phyloP scores from a whole-genome alignment of 2,888 invertebrate genomes.

The Heteromurus nitidus region DNA sequence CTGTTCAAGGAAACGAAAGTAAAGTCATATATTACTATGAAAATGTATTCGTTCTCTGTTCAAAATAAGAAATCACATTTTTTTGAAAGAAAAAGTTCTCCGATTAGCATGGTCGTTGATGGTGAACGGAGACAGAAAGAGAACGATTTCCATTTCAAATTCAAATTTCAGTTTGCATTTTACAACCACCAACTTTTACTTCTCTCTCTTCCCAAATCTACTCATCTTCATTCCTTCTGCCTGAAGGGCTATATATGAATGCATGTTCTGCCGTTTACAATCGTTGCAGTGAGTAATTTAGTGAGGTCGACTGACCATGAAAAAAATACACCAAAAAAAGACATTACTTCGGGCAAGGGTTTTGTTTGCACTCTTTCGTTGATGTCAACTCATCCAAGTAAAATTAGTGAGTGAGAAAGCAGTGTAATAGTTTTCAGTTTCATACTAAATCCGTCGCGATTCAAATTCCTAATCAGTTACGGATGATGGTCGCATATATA shows the following conservation, averaged over 20 bases:
- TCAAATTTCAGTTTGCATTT: not conserved
- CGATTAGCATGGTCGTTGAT: not conserved
- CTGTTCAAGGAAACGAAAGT: conserved; percentile 19
- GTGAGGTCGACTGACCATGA: conserved; percentile 3
- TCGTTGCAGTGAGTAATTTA: too few relatives aligned
- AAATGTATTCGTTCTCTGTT: too few relatives aligned
- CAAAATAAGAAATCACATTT: too few relatives aligned
- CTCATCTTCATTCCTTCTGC: not conserved
- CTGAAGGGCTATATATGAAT: too few relatives aligned
- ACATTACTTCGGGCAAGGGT: not conserved
- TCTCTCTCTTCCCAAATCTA: not conserved
- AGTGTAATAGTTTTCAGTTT: conserved; percentile 8
- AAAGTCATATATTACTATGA: too few relatives aligned
- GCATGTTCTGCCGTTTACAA: too few relatives aligned
- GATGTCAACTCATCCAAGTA: too few relatives aligned
- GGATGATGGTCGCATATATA: not conserved
- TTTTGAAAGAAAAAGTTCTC: not conserved
- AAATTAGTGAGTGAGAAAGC: too few relatives aligned
- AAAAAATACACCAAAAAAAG: not conserved
- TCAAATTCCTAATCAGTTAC: conserved; percentile 19
- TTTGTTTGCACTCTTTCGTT: too few relatives aligned
- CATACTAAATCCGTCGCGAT: conserved; percentile 15
- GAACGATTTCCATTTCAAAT: not conserved
- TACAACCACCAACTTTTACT: not conserved
- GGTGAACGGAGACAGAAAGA: not conserved